Conservation (phyloP, 2,113 vertebrate species). For the Penelope pileata region DNA sequence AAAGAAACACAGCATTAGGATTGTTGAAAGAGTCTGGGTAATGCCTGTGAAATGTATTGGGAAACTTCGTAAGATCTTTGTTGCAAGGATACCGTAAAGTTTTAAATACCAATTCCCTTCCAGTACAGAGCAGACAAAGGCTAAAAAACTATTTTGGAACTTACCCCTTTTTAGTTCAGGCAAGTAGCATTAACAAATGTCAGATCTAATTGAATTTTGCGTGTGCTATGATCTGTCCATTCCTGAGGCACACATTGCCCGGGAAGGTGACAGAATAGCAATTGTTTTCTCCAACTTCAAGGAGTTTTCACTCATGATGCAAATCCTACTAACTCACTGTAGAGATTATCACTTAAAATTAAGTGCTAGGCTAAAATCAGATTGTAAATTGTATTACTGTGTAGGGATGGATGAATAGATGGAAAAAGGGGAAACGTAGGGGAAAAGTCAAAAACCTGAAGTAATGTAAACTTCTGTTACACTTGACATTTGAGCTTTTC, state of each 20-base stretch:
- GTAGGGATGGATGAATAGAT: background rate
- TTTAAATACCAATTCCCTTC: slow-evolving; percentile 13
- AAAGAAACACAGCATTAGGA: background rate
- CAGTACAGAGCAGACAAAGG: background rate
- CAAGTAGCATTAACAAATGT: background rate
- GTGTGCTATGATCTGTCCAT: background rate
- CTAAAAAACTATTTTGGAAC: background rate
- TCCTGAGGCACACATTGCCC: background rate
- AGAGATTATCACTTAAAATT: background rate
- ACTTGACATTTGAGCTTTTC: slow-evolving; percentile 53
- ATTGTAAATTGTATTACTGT: background rate
- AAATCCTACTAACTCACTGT: background rate
- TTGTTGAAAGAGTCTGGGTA: background rate
- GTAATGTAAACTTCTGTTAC: slow-evolving; percentile 44
- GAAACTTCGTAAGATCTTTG: background rate
- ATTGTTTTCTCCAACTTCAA: background rate
- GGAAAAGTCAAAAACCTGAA: slow-evolving; percentile 42
- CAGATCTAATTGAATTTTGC: background rate
- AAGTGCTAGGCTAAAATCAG: background rate
- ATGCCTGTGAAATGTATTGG: background rate
- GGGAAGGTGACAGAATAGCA: background rate
- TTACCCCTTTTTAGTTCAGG: background rate
- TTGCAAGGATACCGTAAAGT: background rate
- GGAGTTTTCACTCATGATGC: background rate
- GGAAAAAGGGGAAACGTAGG: background rate